phyloP scores from a whole-genome alignment of 2,797 vertebrate species.

The Steatocranus sp. region DNA sequence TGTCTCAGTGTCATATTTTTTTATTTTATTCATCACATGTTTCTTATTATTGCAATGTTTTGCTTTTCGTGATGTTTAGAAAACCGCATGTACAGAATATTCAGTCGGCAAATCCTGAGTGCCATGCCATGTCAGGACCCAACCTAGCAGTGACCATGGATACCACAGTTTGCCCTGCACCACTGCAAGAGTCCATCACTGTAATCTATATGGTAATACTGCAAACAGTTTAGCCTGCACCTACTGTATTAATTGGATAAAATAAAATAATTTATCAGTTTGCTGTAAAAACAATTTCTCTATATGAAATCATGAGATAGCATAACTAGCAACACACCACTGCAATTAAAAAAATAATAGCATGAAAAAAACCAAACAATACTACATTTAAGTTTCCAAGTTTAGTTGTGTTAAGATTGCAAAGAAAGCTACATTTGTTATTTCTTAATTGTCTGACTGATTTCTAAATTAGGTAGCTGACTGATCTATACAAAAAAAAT shows the following conservation, averaged over 20 bases:
- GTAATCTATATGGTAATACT: neutral
- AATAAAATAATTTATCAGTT: neutral
- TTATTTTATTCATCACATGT: neutral
- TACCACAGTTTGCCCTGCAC: neutral
- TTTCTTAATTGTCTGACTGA: neutral
- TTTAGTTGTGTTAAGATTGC: neutral
- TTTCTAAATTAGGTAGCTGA: neutral
- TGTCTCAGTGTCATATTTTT: neutral
- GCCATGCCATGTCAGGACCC: neutral
- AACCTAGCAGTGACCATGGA: neutral
- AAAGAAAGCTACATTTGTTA: neutral
- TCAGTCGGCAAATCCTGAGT: neutral
- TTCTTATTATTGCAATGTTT: neutral
- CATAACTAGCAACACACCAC: neutral
- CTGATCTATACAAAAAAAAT: neutral
- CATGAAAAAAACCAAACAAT: neutral
- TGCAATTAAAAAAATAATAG: neutral
- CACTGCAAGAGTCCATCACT: neutral
- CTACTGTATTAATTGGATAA: neutral
- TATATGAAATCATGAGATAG: neutral
- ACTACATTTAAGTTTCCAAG: neutral
- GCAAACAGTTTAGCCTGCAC: neutral
- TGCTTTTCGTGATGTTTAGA: neutral
- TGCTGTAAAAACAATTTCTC: neutral
- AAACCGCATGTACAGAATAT: neutral